Conservation (phyloP, 2,797 vertebrate species). For the Natrix natrix region DNA sequence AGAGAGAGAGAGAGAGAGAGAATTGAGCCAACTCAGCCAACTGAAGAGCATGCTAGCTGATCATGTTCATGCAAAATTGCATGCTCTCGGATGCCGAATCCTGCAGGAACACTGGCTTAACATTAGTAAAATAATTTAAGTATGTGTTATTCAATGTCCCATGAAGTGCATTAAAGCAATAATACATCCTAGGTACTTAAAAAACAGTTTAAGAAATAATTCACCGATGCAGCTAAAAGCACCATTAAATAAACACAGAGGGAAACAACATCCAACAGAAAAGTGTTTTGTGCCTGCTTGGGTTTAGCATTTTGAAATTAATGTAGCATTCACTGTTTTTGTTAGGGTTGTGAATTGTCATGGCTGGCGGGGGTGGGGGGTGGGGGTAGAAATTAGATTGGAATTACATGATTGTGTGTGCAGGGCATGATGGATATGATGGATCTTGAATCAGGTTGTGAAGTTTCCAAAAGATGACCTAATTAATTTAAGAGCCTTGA, state of each 20-base stretch:
- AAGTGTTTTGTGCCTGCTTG: conserved; percentile 25
- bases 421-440: not conserved
- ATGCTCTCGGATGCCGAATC: conserved; percentile 60
- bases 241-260: conserved; percentile 46
- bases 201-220: conserved; percentile 44
- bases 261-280: conserved; percentile 29
- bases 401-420: not conserved
- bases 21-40: conserved; percentile 14
- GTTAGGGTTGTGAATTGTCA: conserved; percentile 22
- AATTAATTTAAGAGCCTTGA: too few species aligned
- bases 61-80: conserved; percentile 49
- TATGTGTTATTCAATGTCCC: conserved; percentile 61
- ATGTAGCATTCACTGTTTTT: conserved; percentile 34
- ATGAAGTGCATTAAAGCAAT: conserved; percentile 67
- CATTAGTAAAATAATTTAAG: conserved; percentile 64
- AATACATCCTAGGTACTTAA: conserved; percentile 58
- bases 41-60: conserved; percentile 52
- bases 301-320: conserved; percentile 51
- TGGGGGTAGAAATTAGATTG: not conserved
- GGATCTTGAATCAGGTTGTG: not conserved
- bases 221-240: conserved; percentile 45
- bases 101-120: conserved; percentile 61
- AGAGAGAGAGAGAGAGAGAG: too few species aligned
- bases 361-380: not conserved
- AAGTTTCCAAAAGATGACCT: too few species aligned